These are phyloP conservation scores for Caradrina clavipalpis DNA, from an alignment of 2,888 invertebrate genomes.

Conservation along the genomic window DNA sequence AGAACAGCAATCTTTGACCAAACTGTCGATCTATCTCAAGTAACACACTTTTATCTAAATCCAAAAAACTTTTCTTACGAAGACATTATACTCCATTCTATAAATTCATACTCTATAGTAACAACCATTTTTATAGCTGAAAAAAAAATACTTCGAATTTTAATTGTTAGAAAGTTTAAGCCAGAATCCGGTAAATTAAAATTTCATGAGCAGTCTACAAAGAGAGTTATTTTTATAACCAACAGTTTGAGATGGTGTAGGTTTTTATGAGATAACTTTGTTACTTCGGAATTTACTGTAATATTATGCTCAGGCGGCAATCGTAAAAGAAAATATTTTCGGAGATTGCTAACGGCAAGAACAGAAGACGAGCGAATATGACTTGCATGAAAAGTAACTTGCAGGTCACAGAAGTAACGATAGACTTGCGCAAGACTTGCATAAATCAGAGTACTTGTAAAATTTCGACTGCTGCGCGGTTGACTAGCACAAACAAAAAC, in stretches of 20 bases:
- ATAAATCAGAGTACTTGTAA: no score
- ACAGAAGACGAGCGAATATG: neutral
- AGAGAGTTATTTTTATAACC: slow-evolving; percentile 48
- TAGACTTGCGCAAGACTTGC: no score
- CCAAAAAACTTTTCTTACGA: no score
- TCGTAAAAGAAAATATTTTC: slow-evolving; percentile 16
- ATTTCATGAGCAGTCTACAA: slow-evolving; percentile 48
- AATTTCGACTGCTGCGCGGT: no score
- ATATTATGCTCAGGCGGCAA: slow-evolving; percentile 13
- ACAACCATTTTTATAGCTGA: slow-evolving; percentile 2
- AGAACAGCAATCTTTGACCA: no score
- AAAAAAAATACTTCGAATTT: slow-evolving; percentile 40
- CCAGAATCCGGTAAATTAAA: slow-evolving; percentile 46
- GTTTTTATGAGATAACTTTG: slow-evolving; percentile 52
- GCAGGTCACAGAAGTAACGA: no score
- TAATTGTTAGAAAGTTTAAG: slow-evolving; percentile 34
- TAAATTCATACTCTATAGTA: neutral
- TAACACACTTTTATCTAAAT: no score
- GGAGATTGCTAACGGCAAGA: neutral
- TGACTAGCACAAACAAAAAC: no score
- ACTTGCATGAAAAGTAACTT: neutral
- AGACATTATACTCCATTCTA: neutral
- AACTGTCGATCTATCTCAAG: no score
- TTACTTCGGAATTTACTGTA: slow-evolving; percentile 39
- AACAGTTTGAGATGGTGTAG: slow-evolving; percentile 40